Evolutionary conservation across 92 coral and sea anemone species (phyloP), one percentile per base, ranked within the genome.

Genomic region (Zoanthus sansibaricus): DNA sequence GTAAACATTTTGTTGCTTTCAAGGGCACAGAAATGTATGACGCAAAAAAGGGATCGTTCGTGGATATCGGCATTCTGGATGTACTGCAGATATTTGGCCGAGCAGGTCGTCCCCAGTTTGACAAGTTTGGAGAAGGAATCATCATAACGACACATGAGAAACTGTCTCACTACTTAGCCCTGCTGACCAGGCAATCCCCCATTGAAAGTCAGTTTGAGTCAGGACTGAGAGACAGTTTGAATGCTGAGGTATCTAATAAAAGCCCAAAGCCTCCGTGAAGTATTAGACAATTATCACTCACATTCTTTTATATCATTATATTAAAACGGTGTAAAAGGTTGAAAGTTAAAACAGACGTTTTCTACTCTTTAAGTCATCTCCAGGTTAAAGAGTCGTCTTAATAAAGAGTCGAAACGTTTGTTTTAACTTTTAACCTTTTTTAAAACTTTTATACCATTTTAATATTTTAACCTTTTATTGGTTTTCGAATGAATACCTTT

Each of bases 41-140:
- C 71, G 98, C 99, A 17, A 97, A 95, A 89, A 97, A 97, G 86
- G 99, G 99, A 30, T 90, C 98, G 56, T 97, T 97, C 86, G 99
- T 97, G 13, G 97, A 97, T 64, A 93, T 97, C 47, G 99, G 99
- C 70, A 97, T 97, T 62, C 90, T 97, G 61, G 99, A 97, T 71
- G 99, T 97, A 47, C 90, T 97, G 56, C 99, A 97, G 91, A 97
- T 97, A 83, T 97, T 97, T 72, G 99, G 99, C 45, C 97, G 99
- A 18, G 99, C 99, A 30, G 99, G 99, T 7, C 99, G 99, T 25
- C 99, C 99, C 3, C 99, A 97, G 91, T 97, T 93, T 72, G 99
- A 97, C 90, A 92, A 90, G 87, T 94, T 92, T 87, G 99, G 99
- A 47, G 96, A 94, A 55, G 99, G 99, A 14, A 93, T 93, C 44